Evolutionary conservation across 2,888 invertebrate species (phyloP), one percentile per base, ranked within the genome.

Genomic region (Galerucella calmariensis): DNA sequence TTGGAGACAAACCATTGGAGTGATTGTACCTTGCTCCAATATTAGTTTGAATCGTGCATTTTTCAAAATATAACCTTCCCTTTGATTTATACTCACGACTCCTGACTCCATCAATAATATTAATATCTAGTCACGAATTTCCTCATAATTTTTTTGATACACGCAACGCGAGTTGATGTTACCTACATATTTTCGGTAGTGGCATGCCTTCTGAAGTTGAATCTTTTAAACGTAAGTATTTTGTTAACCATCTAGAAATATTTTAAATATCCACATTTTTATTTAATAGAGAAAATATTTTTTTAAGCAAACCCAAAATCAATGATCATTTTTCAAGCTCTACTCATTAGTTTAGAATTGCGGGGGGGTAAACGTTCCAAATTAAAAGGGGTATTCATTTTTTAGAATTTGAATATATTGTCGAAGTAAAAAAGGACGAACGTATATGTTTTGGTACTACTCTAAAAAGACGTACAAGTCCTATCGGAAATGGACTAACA

Each of bases 331-430:
- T 0, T 35, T 0, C 35, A 35, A 35, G 6, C 1, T 35, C 6
- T 9, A 41, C 35, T 9, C 9, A 41, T 0, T 41, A 41, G 8
- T 8, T 41, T 41, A 5, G 35, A 41, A 41, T 8, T 41, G 35
- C 8, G 0, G 35, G 35, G 6, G 6, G 8, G 35, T 41, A 41
- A 41, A 41, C 8, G 8, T 41, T 41, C 8, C 9, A 41, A 41
- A 41, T 41, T 6, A 35, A 35, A 35, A 35, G 5, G 5, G 35
- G 0, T 35, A 6, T 20, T 76, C 72, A 73, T 46, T 63, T 77
- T 75, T 44, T 35, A 86, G 87, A 80, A 67, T 87, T 87, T 75
- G 80, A 85, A 58, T 87, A 87, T 80, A 83, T 87, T 12, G 84
- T 87, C n/a, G 84, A 84, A 78, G 77, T 82, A 68, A 79, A 81